These are phyloP conservation scores for Eueides isabella DNA, from an alignment of 1,140 invertebrate species.

Conservation along the genomic window DNA sequence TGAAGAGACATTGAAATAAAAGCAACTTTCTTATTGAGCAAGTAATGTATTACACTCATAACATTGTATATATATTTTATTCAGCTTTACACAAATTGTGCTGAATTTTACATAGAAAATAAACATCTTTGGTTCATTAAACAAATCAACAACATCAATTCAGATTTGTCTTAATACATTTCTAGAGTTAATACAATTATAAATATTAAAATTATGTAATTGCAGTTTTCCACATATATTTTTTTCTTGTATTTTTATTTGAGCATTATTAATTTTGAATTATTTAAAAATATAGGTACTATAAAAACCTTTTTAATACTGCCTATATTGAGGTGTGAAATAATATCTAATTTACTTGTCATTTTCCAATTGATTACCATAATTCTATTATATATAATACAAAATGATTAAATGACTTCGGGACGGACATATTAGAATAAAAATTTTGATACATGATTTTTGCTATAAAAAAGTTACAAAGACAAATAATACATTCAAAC, in stretches of 20 bases:
- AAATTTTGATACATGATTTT: constrained; percentile 35
- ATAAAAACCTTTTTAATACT: not conserved
- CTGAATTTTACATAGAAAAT: constrained; percentile 73
- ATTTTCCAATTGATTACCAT: constrained; percentile 8
- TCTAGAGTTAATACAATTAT: constrained; percentile 26
- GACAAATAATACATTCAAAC: not conserved
- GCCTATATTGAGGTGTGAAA: not conserved
- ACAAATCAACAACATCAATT: constrained; percentile 73
- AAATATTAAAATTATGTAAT: constrained; percentile 29
- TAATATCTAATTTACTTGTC: not conserved
- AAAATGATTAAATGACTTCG: constrained; percentile 74
- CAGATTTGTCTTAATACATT: constrained; percentile 30
- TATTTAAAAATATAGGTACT: constrained; percentile 19
- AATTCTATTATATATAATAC: constrained; percentile 50
- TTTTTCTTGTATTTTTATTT: constrained; percentile 49
- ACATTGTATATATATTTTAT: constrained; percentile 71
- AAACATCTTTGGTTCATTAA: constrained; percentile 78
- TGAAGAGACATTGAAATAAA: not conserved
- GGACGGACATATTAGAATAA: constrained; percentile 72
- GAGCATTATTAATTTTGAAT: constrained; percentile 61
- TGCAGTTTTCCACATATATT: constrained; percentile 46
- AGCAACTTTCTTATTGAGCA: constrained; percentile 53
- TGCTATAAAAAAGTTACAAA: constrained; percentile 11
- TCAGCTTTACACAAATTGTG: constrained; percentile 64
- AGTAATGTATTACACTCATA: constrained; percentile 76